A percentile compares a stretch with the other conserved stretches of the same genome.
phyloP scores from a whole-genome alignment of 2,113 vertebrate genomes.

The Microcebus lehilahytsara region DNA sequence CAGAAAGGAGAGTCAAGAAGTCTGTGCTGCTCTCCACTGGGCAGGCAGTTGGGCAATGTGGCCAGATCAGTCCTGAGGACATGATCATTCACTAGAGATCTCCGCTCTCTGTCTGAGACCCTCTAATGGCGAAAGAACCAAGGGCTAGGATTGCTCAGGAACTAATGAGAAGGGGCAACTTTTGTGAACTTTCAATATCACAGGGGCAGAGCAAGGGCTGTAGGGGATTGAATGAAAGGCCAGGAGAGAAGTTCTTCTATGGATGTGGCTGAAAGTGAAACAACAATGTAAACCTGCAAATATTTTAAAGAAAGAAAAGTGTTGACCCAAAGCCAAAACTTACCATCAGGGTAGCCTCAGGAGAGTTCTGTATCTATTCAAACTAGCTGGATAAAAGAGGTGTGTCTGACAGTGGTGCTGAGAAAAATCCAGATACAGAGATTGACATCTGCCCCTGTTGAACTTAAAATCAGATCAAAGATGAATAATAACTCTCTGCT shows the following conservation, averaged over 20 bases:
- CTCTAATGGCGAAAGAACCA: neutral
- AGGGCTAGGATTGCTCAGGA: neutral
- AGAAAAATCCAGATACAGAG: neutral
- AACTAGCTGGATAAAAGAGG: neutral
- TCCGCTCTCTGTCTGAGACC: neutral
- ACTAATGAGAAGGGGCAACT: too few species aligned
- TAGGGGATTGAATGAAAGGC: neutral
- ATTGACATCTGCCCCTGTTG: neutral
- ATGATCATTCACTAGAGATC: neutral
- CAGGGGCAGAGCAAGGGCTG: neutral
- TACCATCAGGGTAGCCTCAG: neutral
- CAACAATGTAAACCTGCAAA: neutral
- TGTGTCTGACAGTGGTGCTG: neutral
- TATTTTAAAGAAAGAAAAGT: neutral
- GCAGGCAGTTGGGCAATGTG: neutral
- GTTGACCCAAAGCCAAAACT: neutral
- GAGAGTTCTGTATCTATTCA: neutral
- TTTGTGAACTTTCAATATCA: neutral
- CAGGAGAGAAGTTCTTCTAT: neutral
- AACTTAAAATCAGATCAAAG: neutral
- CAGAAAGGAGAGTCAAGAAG: neutral
- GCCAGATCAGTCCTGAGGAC: neutral
- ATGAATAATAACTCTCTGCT: neutral
- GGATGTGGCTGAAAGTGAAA: neutral
- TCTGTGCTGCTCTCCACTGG: neutral